A percentile compares a stretch with the other conserved stretches of the same genome.
Evolutionary conservation across 2,888 invertebrate genomes (phyloP).

Genomic region (Eubasilissa splendida): DNA sequence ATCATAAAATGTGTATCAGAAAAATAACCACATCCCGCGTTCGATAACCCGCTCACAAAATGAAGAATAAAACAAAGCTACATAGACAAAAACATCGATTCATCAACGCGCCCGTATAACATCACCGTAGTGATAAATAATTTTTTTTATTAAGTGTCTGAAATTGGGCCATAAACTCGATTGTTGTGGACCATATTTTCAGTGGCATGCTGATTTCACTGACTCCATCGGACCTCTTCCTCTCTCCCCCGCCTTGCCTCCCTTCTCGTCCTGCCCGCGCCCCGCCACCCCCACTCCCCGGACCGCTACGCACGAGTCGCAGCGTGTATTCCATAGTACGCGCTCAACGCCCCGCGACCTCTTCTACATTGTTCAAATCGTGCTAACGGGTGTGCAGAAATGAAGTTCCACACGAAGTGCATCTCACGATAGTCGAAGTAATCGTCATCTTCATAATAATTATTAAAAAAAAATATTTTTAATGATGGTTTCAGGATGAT

Average conservation of each 20-base stretch:
- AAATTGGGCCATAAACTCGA: constrained; percentile 22
- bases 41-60: no score
- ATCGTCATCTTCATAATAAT: no score
- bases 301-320: constrained; percentile 36
- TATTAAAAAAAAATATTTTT: no score
- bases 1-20: no score
- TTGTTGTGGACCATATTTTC: constrained; percentile 28
- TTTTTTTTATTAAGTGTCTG: no score
- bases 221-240: constrained; percentile 7
- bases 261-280: neutral
- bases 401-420: neutral
- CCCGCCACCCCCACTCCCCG: constrained; percentile 2
- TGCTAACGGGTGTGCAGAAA: constrained; percentile 43
- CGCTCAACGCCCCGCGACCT: constrained; percentile 49
- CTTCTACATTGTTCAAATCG: constrained; percentile 52
- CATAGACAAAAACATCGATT: no score
- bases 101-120: no score
- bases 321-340: constrained; percentile 37
- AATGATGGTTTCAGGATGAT: no score
- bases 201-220: constrained; percentile 11
- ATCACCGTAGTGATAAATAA: no score
- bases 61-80: no score
- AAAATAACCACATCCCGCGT: no score
- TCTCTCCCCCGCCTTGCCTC: constrained; percentile 23
- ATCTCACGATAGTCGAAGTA: no score